A percentile compares a stretch with the other conserved stretches of the same genome.
These are phyloP conservation scores for Papilio dardanus DNA, from an alignment of 1,140 invertebrate genomes.

Conservation along the genomic window DNA sequence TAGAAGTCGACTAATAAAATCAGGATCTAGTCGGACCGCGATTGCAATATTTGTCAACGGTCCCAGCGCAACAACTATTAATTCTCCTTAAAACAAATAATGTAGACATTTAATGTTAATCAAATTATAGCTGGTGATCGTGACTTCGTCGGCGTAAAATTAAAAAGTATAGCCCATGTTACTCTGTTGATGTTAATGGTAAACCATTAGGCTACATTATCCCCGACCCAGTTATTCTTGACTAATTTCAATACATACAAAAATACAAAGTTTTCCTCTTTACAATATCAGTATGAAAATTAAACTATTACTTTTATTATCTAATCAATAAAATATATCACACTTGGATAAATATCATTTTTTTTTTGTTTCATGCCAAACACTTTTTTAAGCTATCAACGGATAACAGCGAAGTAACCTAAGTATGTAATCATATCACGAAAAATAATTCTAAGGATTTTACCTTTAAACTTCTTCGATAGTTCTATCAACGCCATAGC, in stretches of 20 bases:
- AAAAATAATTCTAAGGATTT: not conserved
- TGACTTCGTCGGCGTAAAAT: too few relatives aligned
- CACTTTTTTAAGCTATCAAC: not conserved
- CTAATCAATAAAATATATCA: not conserved
- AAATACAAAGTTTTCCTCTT: too few relatives aligned
- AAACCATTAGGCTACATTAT: too few relatives aligned
- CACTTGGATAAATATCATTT: not conserved
- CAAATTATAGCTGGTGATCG: too few relatives aligned
- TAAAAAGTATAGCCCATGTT: too few relatives aligned
- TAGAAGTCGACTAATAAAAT: slow-evolving; percentile 53
- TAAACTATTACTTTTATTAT: too few relatives aligned
- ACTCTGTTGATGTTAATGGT: too few relatives aligned
- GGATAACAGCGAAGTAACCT: not conserved
- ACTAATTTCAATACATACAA: too few relatives aligned
- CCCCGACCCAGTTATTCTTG: too few relatives aligned
- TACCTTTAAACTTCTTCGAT: slow-evolving; percentile 59
- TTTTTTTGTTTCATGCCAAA: not conserved
- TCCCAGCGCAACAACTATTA: slow-evolving; percentile 58
- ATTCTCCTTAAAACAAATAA: slow-evolving; percentile 50
- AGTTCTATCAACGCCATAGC: slow-evolving; percentile 56
- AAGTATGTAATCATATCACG: not conserved
- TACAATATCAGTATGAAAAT: too few relatives aligned
- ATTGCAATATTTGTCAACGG: slow-evolving; percentile 68
- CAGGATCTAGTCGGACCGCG: slow-evolving; percentile 59
- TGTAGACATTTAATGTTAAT: not conserved